These are phyloP conservation scores for Phalloptychus januarius DNA, from an alignment of 2,797 vertebrate species.

Conservation along the genomic window DNA sequence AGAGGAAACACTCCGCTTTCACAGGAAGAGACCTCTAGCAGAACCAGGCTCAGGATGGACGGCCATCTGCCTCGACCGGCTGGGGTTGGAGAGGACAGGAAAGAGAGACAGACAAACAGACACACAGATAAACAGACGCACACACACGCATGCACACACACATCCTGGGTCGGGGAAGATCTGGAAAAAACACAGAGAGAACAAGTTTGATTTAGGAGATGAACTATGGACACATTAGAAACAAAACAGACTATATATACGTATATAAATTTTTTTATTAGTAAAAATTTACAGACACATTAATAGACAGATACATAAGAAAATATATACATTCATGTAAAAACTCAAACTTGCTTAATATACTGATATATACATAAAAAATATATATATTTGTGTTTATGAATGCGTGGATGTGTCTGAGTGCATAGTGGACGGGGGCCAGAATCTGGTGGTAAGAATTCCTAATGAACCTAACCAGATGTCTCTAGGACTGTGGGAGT, in stretches of 20 bases:
- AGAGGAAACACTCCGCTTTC: background rate
- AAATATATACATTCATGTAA: background rate
- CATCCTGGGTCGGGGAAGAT: background rate
- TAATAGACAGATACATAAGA: background rate
- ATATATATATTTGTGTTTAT: background rate
- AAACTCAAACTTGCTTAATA: background rate
- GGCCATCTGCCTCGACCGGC: background rate
- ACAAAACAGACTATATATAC: background rate
- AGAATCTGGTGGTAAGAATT: background rate
- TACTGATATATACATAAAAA: background rate
- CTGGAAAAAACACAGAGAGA: background rate
- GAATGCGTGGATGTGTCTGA: too few species aligned
- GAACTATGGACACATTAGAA: background rate
- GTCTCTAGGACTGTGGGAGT: background rate
- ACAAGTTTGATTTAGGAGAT: background rate
- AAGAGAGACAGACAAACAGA: too few species aligned
- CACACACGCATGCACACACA: background rate
- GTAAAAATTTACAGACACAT: background rate
- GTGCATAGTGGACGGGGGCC: background rate
- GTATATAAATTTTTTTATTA: background rate
- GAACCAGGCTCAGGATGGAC: background rate
- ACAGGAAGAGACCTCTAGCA: too few species aligned
- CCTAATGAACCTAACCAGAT: background rate
- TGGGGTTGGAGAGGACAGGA: background rate
- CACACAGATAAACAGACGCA: too few species aligned